phyloP scores from a whole-genome alignment of 2,797 vertebrate genomes.

The Lepilemur septentrionalis region DNA sequence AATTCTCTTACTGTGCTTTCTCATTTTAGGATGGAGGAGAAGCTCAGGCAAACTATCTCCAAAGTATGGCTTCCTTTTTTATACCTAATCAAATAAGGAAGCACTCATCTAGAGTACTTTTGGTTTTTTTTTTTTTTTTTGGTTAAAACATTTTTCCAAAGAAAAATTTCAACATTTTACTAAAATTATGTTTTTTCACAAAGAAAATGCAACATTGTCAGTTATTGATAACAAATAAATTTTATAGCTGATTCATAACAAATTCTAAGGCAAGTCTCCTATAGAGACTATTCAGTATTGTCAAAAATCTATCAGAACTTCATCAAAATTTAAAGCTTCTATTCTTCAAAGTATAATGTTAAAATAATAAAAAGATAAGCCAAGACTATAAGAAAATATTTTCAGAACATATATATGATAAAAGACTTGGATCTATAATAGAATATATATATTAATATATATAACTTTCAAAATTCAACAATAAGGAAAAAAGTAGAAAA shows the following conservation, averaged over 20 bases:
- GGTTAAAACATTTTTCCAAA: not conserved
- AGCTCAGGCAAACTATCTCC: not conserved
- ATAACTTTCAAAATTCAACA: not conserved
- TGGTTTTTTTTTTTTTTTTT: not conserved
- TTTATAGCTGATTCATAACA: not conserved
- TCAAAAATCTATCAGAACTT: not conserved
- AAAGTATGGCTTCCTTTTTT: not conserved
- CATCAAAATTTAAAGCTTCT: slow-evolving; percentile 14
- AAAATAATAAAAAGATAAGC: slow-evolving; percentile 1
- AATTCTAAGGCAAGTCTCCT: not conserved
- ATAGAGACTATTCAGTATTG: not conserved
- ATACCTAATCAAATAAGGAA: not conserved
- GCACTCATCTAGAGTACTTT: not conserved
- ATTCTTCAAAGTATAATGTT: not conserved
- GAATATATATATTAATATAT: not conserved
- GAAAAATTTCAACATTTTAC: not conserved
- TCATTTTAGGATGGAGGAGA: not conserved
- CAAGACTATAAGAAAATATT: not conserved
- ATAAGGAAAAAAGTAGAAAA: not conserved
- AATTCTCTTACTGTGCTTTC: not conserved
- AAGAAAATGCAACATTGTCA: not conserved
- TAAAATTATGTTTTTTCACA: not conserved
- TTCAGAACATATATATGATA: not conserved
- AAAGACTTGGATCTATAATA: not conserved
- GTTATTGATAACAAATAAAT: not conserved